A percentile compares a stretch with the other conserved stretches of the same genome.
These are phyloP conservation scores for Cheilosia variabilis DNA, from an alignment of 2,888 invertebrate species.

Conservation along the genomic window DNA sequence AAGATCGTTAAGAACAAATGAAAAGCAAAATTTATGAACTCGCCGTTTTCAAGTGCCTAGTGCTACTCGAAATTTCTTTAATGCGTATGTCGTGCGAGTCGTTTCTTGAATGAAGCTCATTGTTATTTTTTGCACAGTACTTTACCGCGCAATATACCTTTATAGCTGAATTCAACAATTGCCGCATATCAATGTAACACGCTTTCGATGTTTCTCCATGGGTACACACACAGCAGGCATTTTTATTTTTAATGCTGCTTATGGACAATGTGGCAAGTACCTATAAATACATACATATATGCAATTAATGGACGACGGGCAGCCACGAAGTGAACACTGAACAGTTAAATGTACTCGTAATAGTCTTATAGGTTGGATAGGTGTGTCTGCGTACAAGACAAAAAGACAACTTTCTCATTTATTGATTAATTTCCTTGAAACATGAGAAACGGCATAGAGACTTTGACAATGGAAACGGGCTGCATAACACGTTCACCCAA, in stretches of 20 bases:
- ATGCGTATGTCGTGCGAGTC: too few relatives aligned
- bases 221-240: background rate
- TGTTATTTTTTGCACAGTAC: conserved; percentile 43
- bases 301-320: conserved; percentile 14
- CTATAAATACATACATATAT: conserved; percentile 18
- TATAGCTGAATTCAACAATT: conserved; percentile 24
- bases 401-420: too few relatives aligned
- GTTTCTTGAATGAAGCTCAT: background rate
- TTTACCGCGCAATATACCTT: conserved; percentile 4
- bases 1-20: background rate
- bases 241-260: conserved; percentile 13
- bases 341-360: too few relatives aligned
- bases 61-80: too few relatives aligned
- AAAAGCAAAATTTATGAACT: conserved; percentile 31
- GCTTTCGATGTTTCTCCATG: conserved; percentile 24
- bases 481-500: too few relatives aligned
- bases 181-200: background rate
- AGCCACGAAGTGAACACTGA: background rate
- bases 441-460: too few relatives aligned
- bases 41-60: background rate
- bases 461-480: too few relatives aligned
- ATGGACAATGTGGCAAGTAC: conserved; percentile 24
- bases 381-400: too few relatives aligned
- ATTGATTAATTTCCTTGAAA: too few relatives aligned
- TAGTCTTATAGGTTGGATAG: too few relatives aligned